phyloP scores from a whole-genome alignment of 2,888 invertebrate species.

The Abrostola tripartita region DNA sequence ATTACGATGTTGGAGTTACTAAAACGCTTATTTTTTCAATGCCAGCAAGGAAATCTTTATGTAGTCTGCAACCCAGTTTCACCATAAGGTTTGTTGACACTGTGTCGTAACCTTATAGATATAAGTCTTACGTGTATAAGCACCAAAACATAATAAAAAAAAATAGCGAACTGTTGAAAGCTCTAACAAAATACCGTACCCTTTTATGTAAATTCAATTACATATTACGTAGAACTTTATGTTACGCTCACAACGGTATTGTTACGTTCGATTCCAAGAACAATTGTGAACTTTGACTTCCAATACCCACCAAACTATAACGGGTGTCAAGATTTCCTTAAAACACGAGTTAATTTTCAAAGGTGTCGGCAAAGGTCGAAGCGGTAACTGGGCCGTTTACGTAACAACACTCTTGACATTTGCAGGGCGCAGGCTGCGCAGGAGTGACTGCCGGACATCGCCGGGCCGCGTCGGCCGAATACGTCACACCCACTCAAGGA shows the following conservation, averaged over 20 bases:
- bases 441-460: constrained; percentile 59
- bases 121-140: no score
- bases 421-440: constrained; percentile 68
- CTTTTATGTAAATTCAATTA: constrained; percentile 3
- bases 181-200: not conserved
- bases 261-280: constrained; percentile 38
- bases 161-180: not conserved
- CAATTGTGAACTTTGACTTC: constrained; percentile 53
- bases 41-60: no score
- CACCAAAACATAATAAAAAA: no score
- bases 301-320: constrained; percentile 60
- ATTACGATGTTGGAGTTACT: not conserved
- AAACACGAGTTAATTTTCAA: constrained; percentile 76
- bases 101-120: no score
- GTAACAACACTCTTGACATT: constrained; percentile 80
- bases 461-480: constrained; percentile 43
- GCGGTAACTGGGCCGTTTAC: constrained; percentile 70
- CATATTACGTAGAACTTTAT: constrained; percentile 1
- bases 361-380: constrained; percentile 76
- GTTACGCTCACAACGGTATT: constrained; percentile 32
- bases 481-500: constrained; percentile 70
- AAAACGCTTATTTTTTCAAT: no score
- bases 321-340: constrained; percentile 73
- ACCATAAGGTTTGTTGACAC: no score
- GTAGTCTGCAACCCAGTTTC: no score